Conservation (phyloP, 2,888 invertebrate species). For the Lithophane ornitopus region DNA sequence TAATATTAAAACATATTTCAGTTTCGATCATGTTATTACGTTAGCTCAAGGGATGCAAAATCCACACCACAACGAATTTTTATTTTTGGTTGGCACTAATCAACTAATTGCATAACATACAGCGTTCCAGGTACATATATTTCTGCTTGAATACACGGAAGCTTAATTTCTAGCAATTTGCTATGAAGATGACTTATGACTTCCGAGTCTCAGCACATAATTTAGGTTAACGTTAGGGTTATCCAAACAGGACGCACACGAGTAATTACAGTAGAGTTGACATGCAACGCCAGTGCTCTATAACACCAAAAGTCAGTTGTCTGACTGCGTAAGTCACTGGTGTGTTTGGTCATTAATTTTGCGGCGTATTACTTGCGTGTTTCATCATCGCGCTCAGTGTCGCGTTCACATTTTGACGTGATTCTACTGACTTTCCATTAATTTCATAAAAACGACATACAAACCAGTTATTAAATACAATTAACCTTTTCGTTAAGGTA, state of each 20-base stretch:
- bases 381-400: slow-evolving; percentile 53
- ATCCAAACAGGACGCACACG: slow-evolving; percentile 59
- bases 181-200: slow-evolving; percentile 62
- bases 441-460: slow-evolving; percentile 63
- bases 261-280: slow-evolving; percentile 59
- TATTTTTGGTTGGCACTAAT: slow-evolving; percentile 25
- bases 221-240: slow-evolving; percentile 60
- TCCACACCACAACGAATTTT: slow-evolving; percentile 1
- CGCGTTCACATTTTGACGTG: slow-evolving; percentile 48
- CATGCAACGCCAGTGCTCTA: slow-evolving; percentile 40
- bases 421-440: slow-evolving; percentile 64
- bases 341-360: slow-evolving; percentile 60
- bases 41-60: slow-evolving; percentile 23
- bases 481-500: slow-evolving; percentile 70
- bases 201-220: slow-evolving; percentile 62
- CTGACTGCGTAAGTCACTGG: slow-evolving; percentile 51
- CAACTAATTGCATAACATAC: slow-evolving; percentile 33
- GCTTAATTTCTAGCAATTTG: slow-evolving; percentile 59
- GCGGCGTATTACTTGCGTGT: slow-evolving; percentile 59
- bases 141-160: slow-evolving; percentile 33
- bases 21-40: slow-evolving; percentile 41
- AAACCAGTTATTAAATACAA: slow-evolving; percentile 68
- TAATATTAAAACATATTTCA: slow-evolving; percentile 43
- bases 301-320: slow-evolving; percentile 55
- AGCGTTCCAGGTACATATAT: slow-evolving; percentile 23